Evolutionary conservation across 2,113 vertebrate species (phyloP).

Genomic region (Callorhinus ursinus): DNA sequence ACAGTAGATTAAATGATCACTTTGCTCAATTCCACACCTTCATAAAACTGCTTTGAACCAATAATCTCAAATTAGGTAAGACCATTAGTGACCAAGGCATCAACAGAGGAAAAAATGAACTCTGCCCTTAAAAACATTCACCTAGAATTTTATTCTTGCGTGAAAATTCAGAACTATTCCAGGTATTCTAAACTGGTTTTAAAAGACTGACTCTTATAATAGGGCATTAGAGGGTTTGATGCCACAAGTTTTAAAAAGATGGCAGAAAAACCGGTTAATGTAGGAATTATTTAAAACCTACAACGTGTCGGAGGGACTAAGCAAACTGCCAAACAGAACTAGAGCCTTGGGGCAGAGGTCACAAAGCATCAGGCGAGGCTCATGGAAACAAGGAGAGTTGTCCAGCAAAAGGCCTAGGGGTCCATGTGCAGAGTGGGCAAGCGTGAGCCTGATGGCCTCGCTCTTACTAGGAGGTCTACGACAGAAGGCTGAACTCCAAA

Average conservation of each 20-base stretch:
- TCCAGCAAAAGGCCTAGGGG: not conserved
- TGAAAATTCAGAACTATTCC: not conserved
- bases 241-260: not conserved
- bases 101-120: constrained; percentile 3
- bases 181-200: constrained; percentile 33
- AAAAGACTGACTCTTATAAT: constrained; percentile 26
- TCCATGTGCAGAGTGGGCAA: not conserved
- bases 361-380: not conserved
- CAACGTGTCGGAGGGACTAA: not conserved
- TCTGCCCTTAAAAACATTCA: constrained; percentile 43
- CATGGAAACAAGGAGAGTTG: not conserved
- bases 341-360: not conserved
- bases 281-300: not conserved
- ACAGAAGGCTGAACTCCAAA: not conserved
- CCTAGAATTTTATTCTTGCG: not conserved
- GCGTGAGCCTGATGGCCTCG: not conserved
- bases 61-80: constrained; percentile 3
- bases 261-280: not conserved
- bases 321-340: not conserved
- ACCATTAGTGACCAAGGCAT: not conserved
- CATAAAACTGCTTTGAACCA: constrained; percentile 48
- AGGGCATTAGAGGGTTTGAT: not conserved
- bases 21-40: constrained; percentile 43
- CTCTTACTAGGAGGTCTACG: not conserved
- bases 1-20: constrained; percentile 10